Percentiles rank a stretch among this genome's conserved stretches.
Conservation (phyloP, 2,797 vertebrate genomes). For the Parotocinclus haroldoi region DNA sequence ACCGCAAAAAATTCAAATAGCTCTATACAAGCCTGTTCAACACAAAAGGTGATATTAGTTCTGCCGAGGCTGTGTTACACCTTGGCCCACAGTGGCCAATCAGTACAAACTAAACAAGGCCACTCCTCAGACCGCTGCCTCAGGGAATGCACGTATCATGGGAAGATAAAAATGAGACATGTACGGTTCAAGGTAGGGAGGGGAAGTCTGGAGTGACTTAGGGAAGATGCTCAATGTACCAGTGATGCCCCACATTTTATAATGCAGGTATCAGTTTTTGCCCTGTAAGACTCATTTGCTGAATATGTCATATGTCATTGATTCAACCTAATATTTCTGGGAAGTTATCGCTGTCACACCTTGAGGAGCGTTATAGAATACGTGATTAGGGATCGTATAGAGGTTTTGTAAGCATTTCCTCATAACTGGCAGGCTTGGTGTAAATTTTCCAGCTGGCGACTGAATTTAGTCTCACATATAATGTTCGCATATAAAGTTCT, state of each 20-base stretch:
- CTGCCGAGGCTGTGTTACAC: conserved; percentile 56
- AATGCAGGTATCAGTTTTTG: conserved; percentile 1
- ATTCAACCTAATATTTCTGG: conserved; percentile 2
- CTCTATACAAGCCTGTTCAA: conserved; percentile 63
- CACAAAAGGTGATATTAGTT: conserved; percentile 66
- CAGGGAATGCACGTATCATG: conserved; percentile 49
- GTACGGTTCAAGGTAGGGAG: conserved; percentile 13
- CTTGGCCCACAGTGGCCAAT: conserved; percentile 67
- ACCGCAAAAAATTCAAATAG: conserved; percentile 62
- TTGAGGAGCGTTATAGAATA: not conserved
- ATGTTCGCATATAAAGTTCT: not conserved
- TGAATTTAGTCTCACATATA: not conserved
- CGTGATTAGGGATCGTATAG: not conserved
- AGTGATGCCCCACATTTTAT: not conserved
- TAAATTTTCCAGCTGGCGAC: not conserved
- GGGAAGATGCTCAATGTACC: not conserved
- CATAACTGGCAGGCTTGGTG: not conserved
- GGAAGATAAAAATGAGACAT: conserved; percentile 39
- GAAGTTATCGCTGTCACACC: not conserved
- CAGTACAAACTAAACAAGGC: conserved; percentile 56
- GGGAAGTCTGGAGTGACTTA: not conserved
- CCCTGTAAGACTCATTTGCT: not conserved
- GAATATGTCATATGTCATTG: not conserved
- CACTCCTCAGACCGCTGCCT: conserved; percentile 57
- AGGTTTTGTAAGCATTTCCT: not conserved